A percentile compares a stretch with the other conserved stretches of the same genome.
Conservation (phyloP, 2,888 invertebrate genomes). For the Helobdella robusta region DNA sequence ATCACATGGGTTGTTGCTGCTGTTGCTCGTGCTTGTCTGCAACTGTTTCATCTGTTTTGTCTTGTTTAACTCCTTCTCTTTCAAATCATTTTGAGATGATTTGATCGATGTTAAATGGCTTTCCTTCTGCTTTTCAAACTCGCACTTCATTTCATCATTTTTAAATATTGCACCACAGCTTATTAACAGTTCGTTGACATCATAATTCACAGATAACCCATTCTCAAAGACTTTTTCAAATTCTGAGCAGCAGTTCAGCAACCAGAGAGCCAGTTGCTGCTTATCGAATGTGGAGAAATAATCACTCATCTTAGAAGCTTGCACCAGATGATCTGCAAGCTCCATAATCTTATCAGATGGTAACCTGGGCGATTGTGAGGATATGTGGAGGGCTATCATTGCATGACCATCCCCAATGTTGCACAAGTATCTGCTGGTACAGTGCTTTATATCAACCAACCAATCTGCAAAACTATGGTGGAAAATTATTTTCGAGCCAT, state of each 20-base stretch:
- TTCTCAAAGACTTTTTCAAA: constrained; percentile 42
- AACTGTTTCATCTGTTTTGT: not conserved
- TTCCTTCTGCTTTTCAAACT: not conserved
- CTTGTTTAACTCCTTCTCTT: not conserved
- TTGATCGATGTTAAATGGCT: not conserved
- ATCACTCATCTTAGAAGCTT: constrained; percentile 39
- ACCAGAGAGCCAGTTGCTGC: constrained; percentile 66
- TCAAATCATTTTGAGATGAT: not conserved
- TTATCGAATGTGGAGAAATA: constrained; percentile 44
- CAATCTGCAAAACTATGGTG: constrained; percentile 91
- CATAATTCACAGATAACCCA: constrained; percentile 43
- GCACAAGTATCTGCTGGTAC: constrained; percentile 64
- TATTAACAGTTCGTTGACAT: constrained; percentile 60
- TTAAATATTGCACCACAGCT: constrained; percentile 82
- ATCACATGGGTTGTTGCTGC: no score
- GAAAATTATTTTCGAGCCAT: constrained; percentile 59
- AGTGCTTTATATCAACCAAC: constrained; percentile 93
- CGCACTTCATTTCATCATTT: not conserved
- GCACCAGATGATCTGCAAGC: constrained; percentile 52
- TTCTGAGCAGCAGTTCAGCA: constrained; percentile 53
- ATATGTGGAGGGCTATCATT: constrained; percentile 56
- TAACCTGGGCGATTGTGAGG: constrained; percentile 55
- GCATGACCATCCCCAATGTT: constrained; percentile 69
- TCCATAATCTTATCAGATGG: constrained; percentile 48
- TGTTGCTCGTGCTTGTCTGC: not conserved